Base-by-base conservation (phyloP, 2,888 invertebrate genomes). In the Beris chalybata region DNA sequence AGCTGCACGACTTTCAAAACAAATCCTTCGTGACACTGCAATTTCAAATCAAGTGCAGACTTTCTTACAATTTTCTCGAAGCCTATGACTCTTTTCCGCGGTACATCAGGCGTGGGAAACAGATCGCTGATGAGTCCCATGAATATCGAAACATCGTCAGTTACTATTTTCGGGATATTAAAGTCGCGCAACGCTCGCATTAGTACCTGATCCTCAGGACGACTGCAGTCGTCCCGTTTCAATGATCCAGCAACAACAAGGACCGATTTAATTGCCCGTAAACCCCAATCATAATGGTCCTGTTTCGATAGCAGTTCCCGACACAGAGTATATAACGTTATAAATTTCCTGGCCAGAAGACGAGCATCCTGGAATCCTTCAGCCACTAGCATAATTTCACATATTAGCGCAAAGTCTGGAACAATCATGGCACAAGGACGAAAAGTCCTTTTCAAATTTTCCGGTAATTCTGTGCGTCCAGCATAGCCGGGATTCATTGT, bases 201-300 rank as follows among this genome's bases (percentile, higher is more conserved):
- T 68, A 97, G 79, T 50, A 95, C 95, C 84, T 96, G 94, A 80
- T 96, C 95, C 82, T 97, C 96, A 0, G 95, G 91, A 44, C 91
- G 84, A 59, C 83, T 83, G 69, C 89, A 85, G 77, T 93, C 93
- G 64, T 88, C 86, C 72, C 93, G 84, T 85, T 95, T 96, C 55
- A 97, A 83, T 32, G 95, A 90, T 53, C 97, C 97, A 66, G 97
- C 97, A 4, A 97, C 95, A 0, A 97, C 96, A 59, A 97, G 82
- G 29, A 97, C 95, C 59, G 96, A 96, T 79, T 97, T 97, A 75
- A 97, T 97, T 56, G 97, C 97, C 72, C 97, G 82, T 65, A 97
- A 83, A n/a, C 97, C 97, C 97, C 97, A 95, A 83, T 97, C 97
- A 76, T 97, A 97, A 80, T 97, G 97, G 79, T 97, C 96, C 81